phyloP scores from a whole-genome alignment of 2,113 vertebrate genomes.

The Macrotus californicus region DNA sequence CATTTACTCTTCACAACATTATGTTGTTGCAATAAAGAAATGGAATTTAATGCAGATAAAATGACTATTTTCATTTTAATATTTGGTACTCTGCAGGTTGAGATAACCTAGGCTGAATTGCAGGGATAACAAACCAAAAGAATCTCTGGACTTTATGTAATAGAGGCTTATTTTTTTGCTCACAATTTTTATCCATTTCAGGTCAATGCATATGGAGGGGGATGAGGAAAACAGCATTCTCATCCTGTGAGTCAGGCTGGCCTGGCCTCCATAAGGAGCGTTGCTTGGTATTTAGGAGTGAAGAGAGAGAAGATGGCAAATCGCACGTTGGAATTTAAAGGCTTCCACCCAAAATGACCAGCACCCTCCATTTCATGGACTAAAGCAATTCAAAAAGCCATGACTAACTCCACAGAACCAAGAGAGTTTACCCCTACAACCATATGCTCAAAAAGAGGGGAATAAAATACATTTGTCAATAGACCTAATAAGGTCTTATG shows the following conservation, averaged over 20 bases:
- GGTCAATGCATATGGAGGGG: rapidly evolving
- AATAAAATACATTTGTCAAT: neutral
- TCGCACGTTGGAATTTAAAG: neutral
- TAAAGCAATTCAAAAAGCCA: neutral
- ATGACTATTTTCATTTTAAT: neutral
- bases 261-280: neutral
- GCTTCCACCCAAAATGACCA: rapidly evolving
- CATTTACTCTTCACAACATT: neutral
- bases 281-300: rapidly evolving
- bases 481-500: neutral
- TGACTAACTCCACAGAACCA: neutral
- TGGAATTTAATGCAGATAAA: neutral
- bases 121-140: neutral
- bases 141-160: neutral
- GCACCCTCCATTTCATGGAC: neutral
- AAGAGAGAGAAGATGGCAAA: neutral
- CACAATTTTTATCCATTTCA: neutral
- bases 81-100: neutral
- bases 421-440: neutral
- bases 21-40: slow-evolving; percentile 16
- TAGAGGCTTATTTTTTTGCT: neutral
- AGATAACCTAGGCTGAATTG: neutral
- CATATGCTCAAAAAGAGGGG: neutral
- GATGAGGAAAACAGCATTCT: neutral
- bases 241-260: neutral